A percentile compares a stretch with the other conserved stretches of the same genome.
phyloP scores from a whole-genome alignment of 2,888 invertebrate genomes.

The Parthenolecanium corni region DNA sequence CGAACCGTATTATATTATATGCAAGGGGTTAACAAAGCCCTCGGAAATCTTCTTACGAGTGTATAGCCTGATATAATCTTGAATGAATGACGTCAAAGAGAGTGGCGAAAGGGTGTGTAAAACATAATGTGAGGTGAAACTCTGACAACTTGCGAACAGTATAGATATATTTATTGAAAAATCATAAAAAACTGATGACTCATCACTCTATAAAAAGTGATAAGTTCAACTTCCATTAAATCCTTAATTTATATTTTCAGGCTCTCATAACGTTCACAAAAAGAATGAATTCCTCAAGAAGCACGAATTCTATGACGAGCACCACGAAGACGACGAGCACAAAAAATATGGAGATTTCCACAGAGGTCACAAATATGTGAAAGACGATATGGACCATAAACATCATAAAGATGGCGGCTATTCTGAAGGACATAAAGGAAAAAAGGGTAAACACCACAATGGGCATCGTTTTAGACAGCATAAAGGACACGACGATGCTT shows the following conservation, averaged over 20 bases:
- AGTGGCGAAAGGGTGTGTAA: too few relatives aligned
- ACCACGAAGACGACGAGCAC: slow-evolving; percentile 53
- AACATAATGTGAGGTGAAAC: too few relatives aligned
- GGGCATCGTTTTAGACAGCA: slow-evolving; percentile 40
- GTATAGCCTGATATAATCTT: too few relatives aligned
- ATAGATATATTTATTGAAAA: too few relatives aligned
- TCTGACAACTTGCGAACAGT: too few relatives aligned
- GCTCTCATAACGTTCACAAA: slow-evolving; percentile 60
- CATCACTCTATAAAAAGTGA: too few relatives aligned
- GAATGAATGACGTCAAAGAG: too few relatives aligned
- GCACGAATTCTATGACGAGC: slow-evolving; percentile 63
- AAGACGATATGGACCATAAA: slow-evolving; percentile 37
- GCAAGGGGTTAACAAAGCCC: too few relatives aligned
- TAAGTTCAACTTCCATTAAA: too few relatives aligned
- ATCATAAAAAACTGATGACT: too few relatives aligned
- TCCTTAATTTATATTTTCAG: not conserved
- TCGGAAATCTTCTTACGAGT: too few relatives aligned
- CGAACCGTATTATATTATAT: too few relatives aligned
- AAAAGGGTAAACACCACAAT: slow-evolving; percentile 37
- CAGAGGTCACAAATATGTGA: slow-evolving; percentile 43
- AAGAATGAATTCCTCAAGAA: slow-evolving; percentile 65
- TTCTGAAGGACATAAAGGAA: slow-evolving; percentile 31
- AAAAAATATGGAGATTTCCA: slow-evolving; percentile 54
- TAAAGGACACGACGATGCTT: slow-evolving; percentile 44
- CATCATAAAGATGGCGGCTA: slow-evolving; percentile 32